These are phyloP conservation scores for Verasper variegatus DNA, from an alignment of 2,113 vertebrate genomes.

Conservation along the genomic window DNA sequence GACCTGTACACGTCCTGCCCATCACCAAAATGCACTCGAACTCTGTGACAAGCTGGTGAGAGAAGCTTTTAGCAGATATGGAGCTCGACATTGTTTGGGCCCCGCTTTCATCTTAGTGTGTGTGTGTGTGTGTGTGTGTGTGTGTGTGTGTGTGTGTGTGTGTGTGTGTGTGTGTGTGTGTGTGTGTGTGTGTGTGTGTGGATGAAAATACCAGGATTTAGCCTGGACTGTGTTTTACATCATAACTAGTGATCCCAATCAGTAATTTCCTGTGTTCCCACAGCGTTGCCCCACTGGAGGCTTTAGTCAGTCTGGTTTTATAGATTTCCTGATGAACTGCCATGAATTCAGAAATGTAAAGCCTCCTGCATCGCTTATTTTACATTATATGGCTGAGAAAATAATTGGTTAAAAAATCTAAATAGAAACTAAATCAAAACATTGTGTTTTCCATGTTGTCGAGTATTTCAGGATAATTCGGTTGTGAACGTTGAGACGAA, in stretches of 20 bases:
- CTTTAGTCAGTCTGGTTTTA: not conserved
- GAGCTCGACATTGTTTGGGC: not conserved
- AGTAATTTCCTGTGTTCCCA: slow-evolving; percentile 43
- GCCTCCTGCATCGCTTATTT: not conserved
- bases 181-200: not conserved
- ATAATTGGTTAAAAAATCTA: not conserved
- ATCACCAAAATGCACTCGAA: not conserved
- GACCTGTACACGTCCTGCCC: not conserved
- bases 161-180: not conserved
- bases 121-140: not conserved
- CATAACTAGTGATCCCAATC: slow-evolving; percentile 27
- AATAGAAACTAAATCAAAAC: not conserved
- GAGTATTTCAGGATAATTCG: not conserved
- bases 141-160: not conserved
- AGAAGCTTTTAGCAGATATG: no score
- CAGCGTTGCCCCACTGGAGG: not conserved
- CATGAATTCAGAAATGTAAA: not conserved
- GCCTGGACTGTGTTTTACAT: not conserved
- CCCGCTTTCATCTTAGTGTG: not conserved
- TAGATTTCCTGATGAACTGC: not conserved
- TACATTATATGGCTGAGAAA: not conserved
- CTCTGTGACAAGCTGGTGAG: not conserved
- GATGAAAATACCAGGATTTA: not conserved
- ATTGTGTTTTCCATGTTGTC: not conserved
- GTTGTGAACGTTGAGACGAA: not conserved